A percentile compares a stretch with the other conserved stretches of the same genome.
phyloP scores from a whole-genome alignment of 2,113 vertebrate genomes.

The Megaptera novaeangliae region DNA sequence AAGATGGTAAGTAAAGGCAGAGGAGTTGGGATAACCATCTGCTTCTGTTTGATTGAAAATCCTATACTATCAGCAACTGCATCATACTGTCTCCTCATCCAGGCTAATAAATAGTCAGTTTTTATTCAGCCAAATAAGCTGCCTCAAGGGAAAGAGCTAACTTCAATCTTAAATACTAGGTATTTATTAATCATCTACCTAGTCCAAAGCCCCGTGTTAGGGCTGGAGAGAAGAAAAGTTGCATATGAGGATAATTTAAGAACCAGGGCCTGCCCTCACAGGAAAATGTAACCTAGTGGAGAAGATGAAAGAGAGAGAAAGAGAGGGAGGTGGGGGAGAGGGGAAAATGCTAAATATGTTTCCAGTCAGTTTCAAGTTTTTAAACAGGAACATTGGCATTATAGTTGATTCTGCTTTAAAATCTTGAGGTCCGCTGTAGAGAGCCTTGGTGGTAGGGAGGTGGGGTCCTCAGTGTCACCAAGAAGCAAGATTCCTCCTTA shows the following conservation, averaged over 20 bases:
- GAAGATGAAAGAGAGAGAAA: not conserved
- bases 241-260: not conserved
- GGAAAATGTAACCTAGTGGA: not conserved
- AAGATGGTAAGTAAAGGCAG: not conserved
- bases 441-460: not conserved
- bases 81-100: not conserved
- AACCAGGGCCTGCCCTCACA: not conserved
- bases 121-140: not conserved
- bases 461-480: not conserved
- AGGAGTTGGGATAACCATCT: not conserved
- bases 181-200: not conserved
- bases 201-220: not conserved
- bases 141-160: not conserved
- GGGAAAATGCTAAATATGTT: not conserved
- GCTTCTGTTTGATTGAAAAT: not conserved
- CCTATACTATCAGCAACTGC: not conserved
- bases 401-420: not conserved
- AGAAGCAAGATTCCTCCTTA: not conserved
- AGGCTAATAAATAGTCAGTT: not conserved
- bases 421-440: not conserved
- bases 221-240: not conserved
- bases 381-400: not conserved
- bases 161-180: not conserved
- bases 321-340: too few species aligned
- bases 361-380: not conserved